Percentiles rank a stretch among this genome's conserved stretches.
These are phyloP conservation scores for Jacana jacana DNA, from an alignment of 2,113 vertebrate species.

Conservation along the genomic window DNA sequence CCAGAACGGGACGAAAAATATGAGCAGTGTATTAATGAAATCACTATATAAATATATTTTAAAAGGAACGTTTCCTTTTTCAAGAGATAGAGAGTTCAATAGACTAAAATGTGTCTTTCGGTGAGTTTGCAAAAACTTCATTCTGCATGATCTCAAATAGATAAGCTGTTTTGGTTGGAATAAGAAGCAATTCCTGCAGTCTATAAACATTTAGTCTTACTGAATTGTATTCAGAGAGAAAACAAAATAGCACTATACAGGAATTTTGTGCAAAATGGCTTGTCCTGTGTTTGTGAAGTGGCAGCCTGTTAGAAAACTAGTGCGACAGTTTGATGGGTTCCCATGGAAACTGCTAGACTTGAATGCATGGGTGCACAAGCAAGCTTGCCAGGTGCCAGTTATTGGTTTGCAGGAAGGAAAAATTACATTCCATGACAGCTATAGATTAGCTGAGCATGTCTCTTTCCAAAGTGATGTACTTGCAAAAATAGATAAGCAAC, in stretches of 20 bases:
- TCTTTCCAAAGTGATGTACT: slow-evolving; percentile 68
- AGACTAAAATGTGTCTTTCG: not conserved
- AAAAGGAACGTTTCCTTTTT: not conserved
- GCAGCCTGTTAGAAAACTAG: slow-evolving; percentile 49
- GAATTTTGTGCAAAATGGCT: slow-evolving; percentile 28
- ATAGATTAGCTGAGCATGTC: slow-evolving; percentile 76
- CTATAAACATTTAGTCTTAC: not conserved
- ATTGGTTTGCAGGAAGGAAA: slow-evolving; percentile 63
- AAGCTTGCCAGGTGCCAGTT: slow-evolving; percentile 65
- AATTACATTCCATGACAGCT: slow-evolving; percentile 73
- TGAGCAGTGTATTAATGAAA: not conserved
- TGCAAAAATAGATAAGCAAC: slow-evolving; percentile 65
- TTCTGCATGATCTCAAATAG: not conserved
- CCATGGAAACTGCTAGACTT: slow-evolving; percentile 74
- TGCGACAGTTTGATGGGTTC: slow-evolving; percentile 68
- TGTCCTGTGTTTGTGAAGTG: slow-evolving; percentile 28
- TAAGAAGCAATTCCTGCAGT: not conserved
- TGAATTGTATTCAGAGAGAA: slow-evolving; percentile 18
- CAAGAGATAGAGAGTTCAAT: not conserved
- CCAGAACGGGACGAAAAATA: not conserved
- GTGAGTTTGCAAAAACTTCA: not conserved
- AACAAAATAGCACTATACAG: not conserved
- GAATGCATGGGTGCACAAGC: slow-evolving; percentile 67
- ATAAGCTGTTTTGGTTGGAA: not conserved
- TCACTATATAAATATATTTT: not conserved